Evolutionary conservation across 2,113 vertebrate genomes (phyloP).

Genomic region (Galbula dea): DNA sequence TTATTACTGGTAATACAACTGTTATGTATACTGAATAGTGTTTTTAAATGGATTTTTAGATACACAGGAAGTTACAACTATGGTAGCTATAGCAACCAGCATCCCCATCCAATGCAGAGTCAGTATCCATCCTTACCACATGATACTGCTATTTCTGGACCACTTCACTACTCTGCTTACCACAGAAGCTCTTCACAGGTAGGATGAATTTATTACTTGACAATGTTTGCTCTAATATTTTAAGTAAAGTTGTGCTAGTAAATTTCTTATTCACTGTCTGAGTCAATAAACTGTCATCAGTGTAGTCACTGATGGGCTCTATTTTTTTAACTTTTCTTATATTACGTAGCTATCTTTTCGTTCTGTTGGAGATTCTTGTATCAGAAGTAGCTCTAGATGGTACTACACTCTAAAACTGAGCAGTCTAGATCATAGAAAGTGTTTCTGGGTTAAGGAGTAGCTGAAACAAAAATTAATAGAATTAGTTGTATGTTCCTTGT

Average conservation of each 20-base stretch:
- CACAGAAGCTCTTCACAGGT: slow-evolving; percentile 95
- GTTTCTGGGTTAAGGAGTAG: not conserved
- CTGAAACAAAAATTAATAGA: not conserved
- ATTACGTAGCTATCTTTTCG: not conserved
- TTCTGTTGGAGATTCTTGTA: not conserved
- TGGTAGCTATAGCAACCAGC: slow-evolving; percentile 93
- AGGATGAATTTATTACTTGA: slow-evolving; percentile 42
- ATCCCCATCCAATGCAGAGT: slow-evolving; percentile 91
- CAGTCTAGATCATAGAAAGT: not conserved
- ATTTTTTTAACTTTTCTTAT: not conserved
- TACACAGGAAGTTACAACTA: slow-evolving; percentile 97
- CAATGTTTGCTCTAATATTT: not conserved
- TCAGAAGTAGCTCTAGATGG: not conserved
- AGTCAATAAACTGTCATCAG: not conserved
- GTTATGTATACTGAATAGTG: not conserved
- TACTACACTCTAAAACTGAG: not conserved
- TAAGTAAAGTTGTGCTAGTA: not conserved
- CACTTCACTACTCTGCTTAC: slow-evolving; percentile 94
- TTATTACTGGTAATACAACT: not conserved
- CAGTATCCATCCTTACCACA: slow-evolving; percentile 93
- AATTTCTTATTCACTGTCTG: not conserved
- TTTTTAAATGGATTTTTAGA: slow-evolving; percentile 66
- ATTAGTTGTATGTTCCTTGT: not conserved
- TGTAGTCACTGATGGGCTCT: not conserved
- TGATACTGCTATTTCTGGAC: slow-evolving; percentile 85